phyloP scores from a whole-genome alignment of 1,140 invertebrate species.

The Saccostrea cuccullata region DNA sequence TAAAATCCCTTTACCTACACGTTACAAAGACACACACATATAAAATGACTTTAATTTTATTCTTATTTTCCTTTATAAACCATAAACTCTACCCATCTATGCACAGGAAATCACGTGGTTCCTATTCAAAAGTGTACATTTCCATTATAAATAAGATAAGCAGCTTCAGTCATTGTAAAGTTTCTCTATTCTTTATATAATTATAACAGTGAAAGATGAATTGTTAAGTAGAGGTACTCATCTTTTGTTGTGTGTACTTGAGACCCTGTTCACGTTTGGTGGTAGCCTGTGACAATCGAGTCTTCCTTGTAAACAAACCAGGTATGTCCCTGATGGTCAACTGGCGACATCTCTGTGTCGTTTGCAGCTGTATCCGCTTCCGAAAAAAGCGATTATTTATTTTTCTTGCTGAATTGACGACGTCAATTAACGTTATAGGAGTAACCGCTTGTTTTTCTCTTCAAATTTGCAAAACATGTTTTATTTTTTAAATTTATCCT shows the following conservation, averaged over 20 bases:
- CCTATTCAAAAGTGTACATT: not conserved
- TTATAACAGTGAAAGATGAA: not conserved
- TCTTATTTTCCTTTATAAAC: not conserved
- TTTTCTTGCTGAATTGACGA: no score
- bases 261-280: not conserved
- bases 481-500: no score
- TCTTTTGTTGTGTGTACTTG: not conserved
- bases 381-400: not conserved
- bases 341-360: not conserved
- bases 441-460: no score
- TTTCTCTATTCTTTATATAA: not conserved
- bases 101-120: not conserved
- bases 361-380: not conserved
- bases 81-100: not conserved
- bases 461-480: no score
- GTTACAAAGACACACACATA: not conserved
- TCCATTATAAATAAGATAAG: not conserved
- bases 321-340: not conserved
- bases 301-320: slow-evolving; percentile 16
- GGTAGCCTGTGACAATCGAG: not conserved
- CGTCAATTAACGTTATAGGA: no score
- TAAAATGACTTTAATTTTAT: not conserved
- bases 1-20: not conserved
- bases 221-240: not conserved
- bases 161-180: not conserved